Conservation (phyloP, 2,888 invertebrate species). For the Lepidonotus clava region DNA sequence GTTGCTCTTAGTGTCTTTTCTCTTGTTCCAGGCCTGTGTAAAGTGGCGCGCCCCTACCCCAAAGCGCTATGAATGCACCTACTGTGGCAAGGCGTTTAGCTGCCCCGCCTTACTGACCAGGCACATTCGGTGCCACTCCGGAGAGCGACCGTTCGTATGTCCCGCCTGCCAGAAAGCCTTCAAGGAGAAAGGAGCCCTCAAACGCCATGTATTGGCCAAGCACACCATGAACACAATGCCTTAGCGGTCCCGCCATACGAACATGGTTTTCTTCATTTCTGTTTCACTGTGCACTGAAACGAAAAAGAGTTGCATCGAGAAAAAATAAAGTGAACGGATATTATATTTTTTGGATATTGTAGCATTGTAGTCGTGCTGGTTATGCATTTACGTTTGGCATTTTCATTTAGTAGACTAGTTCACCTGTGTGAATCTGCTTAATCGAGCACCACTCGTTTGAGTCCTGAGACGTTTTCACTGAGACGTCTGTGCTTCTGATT, state of each 20-base stretch:
- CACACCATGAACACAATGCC: neutral
- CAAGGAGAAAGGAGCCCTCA: conserved; percentile 23
- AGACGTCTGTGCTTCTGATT: conserved; percentile 25
- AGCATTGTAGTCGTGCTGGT: too few relatives aligned
- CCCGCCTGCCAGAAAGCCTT: neutral
- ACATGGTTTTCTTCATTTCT: too few relatives aligned
- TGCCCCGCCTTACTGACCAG: neutral
- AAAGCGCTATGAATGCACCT: neutral
- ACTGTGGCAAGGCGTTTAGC: conserved; percentile 8
- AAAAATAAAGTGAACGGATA: too few relatives aligned
- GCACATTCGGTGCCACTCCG: conserved; percentile 45
- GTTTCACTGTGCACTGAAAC: too few relatives aligned
- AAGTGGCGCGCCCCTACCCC: neutral
- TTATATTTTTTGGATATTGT: too few relatives aligned
- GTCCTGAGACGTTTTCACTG: too few relatives aligned
- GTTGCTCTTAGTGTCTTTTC: conserved; percentile 7
- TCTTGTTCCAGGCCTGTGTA: conserved; percentile 3
- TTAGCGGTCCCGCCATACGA: neutral
- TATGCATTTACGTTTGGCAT: too few relatives aligned
- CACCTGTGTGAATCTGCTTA: too few relatives aligned
- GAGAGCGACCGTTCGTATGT: conserved; percentile 44
- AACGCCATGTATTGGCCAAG: neutral
- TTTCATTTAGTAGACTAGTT: too few relatives aligned
- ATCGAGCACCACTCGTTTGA: too few relatives aligned
- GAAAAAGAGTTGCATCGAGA: too few relatives aligned